Evolutionary conservation across 92 coral and sea anemone species (phyloP).

Genomic region (Anthopleura xanthogrammica): DNA sequence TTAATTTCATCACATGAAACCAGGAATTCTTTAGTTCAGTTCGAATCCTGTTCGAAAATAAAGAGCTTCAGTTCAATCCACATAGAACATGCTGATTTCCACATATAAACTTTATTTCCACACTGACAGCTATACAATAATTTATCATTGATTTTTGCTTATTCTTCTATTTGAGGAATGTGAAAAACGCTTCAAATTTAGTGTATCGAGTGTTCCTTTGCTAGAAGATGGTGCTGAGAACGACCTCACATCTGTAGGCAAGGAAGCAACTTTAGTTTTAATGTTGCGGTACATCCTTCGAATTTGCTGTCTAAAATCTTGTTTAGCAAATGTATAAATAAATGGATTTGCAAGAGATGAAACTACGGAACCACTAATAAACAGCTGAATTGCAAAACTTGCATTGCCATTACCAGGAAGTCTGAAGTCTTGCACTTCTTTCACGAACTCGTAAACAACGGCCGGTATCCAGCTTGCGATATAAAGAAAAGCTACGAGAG

Average conservation of each 20-base stretch:
- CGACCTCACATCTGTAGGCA: not conserved
- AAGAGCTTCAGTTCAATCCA: too few relatives aligned
- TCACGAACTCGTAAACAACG: not conserved
- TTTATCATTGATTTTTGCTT: not conserved
- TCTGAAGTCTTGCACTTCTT: not conserved
- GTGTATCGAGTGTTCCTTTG: not conserved
- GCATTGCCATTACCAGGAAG: conserved; percentile 4
- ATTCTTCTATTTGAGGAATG: not conserved
- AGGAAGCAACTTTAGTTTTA: not conserved
- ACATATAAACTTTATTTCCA: not conserved
- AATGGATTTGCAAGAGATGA: conserved; percentile 32
- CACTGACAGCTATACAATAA: not conserved
- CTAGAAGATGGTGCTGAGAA: not conserved
- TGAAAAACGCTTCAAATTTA: not conserved
- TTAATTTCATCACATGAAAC: too few relatives aligned
- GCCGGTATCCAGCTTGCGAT: conserved; percentile 20
- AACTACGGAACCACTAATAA: not conserved
- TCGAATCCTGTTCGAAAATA: too few relatives aligned
- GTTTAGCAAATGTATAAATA: conserved; percentile 28
- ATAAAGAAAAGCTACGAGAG: conserved; percentile 9
- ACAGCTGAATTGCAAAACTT: conserved; percentile 8
- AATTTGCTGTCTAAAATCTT: conserved; percentile 31
- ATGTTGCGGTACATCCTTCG: conserved; percentile 2
- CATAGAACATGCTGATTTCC: too few relatives aligned
- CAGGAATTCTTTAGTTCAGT: too few relatives aligned